Conservation (phyloP, 2,113 vertebrate species). For the Malurus elegans region DNA sequence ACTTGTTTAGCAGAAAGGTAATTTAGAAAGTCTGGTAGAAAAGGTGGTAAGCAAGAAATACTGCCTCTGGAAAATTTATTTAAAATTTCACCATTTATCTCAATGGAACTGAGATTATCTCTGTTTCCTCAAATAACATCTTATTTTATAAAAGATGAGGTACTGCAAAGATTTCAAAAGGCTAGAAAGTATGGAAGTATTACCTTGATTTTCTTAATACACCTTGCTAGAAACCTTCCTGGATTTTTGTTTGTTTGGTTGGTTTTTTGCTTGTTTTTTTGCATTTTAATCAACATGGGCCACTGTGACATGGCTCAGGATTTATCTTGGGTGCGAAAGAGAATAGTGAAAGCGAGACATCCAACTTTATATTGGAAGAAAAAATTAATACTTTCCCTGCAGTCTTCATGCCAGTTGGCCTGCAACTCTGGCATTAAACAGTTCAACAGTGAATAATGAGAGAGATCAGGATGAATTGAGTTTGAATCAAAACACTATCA, state of each 20-base stretch:
- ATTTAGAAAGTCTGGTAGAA: neutral
- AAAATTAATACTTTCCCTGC: constrained; percentile 64
- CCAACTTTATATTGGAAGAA: constrained; percentile 62
- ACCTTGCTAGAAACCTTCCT: neutral
- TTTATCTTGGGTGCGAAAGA: constrained; percentile 71
- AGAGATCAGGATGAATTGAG: constrained; percentile 41
- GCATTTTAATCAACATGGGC: constrained; percentile 4
- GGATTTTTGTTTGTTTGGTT: neutral
- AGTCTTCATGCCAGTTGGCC: constrained; percentile 50
- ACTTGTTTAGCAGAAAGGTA: neutral
- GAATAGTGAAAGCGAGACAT: constrained; percentile 66
- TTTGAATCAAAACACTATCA: neutral
- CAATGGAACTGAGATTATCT: neutral
- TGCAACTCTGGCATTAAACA: constrained; percentile 67
- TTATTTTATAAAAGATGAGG: neutral
- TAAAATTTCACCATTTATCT: neutral
- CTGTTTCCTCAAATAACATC: neutral
- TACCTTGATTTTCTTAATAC: neutral
- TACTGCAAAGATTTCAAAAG: neutral
- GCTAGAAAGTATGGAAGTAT: neutral
- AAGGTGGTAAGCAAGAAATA: neutral
- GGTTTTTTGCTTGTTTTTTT: neutral
- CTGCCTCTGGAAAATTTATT: neutral
- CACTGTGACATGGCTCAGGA: constrained; percentile 65
- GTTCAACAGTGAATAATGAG: constrained; percentile 66